These are phyloP conservation scores for Harpagoxenus sublaevis DNA, from an alignment of 2,888 invertebrate genomes.

Conservation along the genomic window DNA sequence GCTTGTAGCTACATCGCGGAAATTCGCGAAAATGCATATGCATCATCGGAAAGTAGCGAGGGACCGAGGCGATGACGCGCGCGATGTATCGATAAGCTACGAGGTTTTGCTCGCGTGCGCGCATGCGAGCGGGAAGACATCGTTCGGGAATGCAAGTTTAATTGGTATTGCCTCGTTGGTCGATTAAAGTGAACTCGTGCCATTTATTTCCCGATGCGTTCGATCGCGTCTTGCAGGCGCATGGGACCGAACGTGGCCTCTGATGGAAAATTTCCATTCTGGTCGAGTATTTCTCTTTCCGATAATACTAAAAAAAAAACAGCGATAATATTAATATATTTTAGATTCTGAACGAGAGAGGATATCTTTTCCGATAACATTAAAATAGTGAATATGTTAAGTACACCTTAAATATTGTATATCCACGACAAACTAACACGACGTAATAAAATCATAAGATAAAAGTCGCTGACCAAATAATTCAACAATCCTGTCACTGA, in stretches of 20 bases:
- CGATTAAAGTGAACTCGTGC: slow-evolving; percentile 70
- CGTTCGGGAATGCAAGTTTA: slow-evolving; percentile 63
- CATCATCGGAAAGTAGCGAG: slow-evolving; percentile 7
- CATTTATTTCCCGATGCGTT: slow-evolving; percentile 55
- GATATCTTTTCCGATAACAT: neutral
- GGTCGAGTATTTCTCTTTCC: neutral
- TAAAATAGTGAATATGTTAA: neutral
- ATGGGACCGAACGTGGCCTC: neutral
- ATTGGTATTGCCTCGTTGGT: slow-evolving; percentile 71
- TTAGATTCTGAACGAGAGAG: neutral
- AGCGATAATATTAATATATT: neutral
- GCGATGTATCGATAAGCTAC: slow-evolving; percentile 39
- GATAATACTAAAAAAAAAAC: neutral
- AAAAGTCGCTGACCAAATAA: neutral
- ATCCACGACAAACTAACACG: neutral
- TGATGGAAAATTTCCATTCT: slow-evolving; percentile 13
- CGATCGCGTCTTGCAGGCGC: slow-evolving; percentile 1
- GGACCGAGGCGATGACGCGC: slow-evolving; percentile 21
- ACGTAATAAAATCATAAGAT: neutral
- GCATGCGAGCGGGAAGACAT: slow-evolving; percentile 61
- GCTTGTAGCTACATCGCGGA: neutral
- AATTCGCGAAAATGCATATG: slow-evolving; percentile 22
- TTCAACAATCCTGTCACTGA: neutral
- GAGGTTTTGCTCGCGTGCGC: slow-evolving; percentile 43
- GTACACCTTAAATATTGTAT: neutral